A percentile compares a stretch with the other conserved stretches of the same genome.
These are phyloP conservation scores for Nyctereutes procyonoides DNA, from an alignment of 2,113 vertebrate genomes.

Conservation along the genomic window DNA sequence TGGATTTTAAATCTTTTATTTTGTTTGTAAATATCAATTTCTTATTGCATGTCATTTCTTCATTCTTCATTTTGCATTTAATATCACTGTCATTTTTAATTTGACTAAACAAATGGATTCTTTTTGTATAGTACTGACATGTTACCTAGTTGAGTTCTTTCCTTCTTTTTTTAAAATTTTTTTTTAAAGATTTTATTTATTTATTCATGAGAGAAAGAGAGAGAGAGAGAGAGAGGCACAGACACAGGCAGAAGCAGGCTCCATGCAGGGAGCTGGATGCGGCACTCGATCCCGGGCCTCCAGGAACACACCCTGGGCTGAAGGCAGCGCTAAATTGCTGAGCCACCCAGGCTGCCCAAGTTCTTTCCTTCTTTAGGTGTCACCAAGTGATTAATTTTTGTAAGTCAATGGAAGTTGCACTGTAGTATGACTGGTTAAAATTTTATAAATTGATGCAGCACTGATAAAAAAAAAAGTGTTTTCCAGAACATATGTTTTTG, in stretches of 20 bases:
- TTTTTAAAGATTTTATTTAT: too few species aligned
- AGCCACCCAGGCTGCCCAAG: too few species aligned
- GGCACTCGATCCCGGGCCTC: too few species aligned
- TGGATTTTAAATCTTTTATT: slow-evolving; percentile 25
- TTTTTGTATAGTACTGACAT: background rate
- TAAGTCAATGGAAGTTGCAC: background rate
- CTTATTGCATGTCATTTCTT: background rate
- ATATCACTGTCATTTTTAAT: slow-evolving; percentile 10
- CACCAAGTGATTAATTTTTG: slow-evolving; percentile 21
- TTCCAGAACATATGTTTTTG: slow-evolving; percentile 11
- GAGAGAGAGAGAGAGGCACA: too few species aligned
- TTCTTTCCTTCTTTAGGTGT: background rate
- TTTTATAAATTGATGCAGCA: background rate
- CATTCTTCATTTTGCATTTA: slow-evolving; percentile 42
- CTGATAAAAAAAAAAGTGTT: background rate
- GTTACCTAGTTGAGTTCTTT: background rate
- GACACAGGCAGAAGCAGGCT: too few species aligned
- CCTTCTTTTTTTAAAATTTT: background rate
- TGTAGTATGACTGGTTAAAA: background rate
- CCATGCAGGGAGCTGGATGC: too few species aligned
- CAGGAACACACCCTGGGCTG: too few species aligned
- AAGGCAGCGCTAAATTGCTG: too few species aligned
- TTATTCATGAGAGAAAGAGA: too few species aligned
- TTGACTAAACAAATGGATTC: background rate
- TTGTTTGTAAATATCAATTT: slow-evolving; percentile 1